Evolutionary conservation across 2,888 invertebrate genomes (phyloP).

Genomic region (Heliconius cydno): DNA sequence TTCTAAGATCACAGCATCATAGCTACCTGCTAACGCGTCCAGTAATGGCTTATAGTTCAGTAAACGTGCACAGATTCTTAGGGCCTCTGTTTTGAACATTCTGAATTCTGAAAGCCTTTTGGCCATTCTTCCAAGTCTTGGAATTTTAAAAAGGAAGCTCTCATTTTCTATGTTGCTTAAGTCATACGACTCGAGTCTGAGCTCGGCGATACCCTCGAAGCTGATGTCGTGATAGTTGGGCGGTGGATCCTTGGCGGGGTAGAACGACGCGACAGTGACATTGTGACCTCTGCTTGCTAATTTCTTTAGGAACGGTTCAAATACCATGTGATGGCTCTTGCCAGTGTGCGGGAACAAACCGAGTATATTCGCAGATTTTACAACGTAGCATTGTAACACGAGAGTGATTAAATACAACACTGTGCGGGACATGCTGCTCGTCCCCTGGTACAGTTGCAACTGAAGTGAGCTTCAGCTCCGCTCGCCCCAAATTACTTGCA

Average conservation of each 20-base stretch:
- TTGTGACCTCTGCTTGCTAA: conserved; percentile 84
- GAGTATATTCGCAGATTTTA: conserved; percentile 76
- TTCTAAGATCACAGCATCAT: conserved; percentile 85
- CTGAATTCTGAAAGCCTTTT: conserved; percentile 61
- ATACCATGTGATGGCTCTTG: conserved; percentile 85
- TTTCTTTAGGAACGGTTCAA: conserved; percentile 80
- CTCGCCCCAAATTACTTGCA: neutral
- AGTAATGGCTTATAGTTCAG: conserved; percentile 67
- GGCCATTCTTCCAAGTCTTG: conserved; percentile 60
- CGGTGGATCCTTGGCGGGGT: conserved; percentile 77
- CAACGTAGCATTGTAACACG: conserved; percentile 57
- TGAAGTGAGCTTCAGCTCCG: conserved; percentile 37
- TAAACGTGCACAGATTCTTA: conserved; percentile 67
- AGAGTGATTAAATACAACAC: conserved; percentile 52
- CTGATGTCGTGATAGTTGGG: conserved; percentile 74
- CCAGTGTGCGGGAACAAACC: conserved; percentile 84
- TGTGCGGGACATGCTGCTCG: conserved; percentile 61
- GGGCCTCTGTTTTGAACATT: conserved; percentile 64
- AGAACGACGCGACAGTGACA: conserved; percentile 84
- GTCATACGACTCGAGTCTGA: conserved; percentile 69
- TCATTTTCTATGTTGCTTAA: conserved; percentile 59
- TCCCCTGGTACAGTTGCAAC: conserved; percentile 43
- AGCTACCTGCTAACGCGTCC: conserved; percentile 72
- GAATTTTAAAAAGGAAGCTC: conserved; percentile 53
- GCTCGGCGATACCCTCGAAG: conserved; percentile 67